These are phyloP conservation scores for Episyrphus balteatus DNA, from an alignment of 1,140 invertebrate species.

Conservation along the genomic window DNA sequence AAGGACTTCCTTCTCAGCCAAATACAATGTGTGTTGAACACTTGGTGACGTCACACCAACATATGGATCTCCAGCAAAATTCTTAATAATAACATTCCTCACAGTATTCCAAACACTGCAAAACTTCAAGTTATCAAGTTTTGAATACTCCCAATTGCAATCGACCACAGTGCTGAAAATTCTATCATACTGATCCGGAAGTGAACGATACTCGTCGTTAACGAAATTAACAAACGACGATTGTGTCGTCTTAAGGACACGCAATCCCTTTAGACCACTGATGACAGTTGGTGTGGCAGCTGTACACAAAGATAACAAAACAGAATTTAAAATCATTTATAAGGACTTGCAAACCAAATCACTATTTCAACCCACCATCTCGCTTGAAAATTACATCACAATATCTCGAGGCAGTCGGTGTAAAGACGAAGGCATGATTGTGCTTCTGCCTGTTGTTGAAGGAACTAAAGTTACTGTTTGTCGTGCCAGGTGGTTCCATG, in stretches of 20 bases:
- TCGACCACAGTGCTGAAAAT: slow-evolving; percentile 61
- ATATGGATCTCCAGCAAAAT: slow-evolving; percentile 58
- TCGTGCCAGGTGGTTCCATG: not conserved
- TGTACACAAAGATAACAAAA: no score
- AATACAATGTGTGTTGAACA: slow-evolving; percentile 63
- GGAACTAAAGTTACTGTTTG: slow-evolving; percentile 8
- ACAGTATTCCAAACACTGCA: slow-evolving; percentile 53
- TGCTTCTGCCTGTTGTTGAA: slow-evolving; percentile 41
- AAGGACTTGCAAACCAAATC: not conserved
- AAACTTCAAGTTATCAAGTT: slow-evolving; percentile 49
- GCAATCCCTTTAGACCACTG: slow-evolving; percentile 52
- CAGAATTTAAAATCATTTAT: not conserved
- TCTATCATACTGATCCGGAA: slow-evolving; percentile 60
- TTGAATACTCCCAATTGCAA: slow-evolving; percentile 58
- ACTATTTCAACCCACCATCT: slow-evolving; percentile 43
- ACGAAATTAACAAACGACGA: slow-evolving; percentile 67
- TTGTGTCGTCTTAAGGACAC: slow-evolving; percentile 63
- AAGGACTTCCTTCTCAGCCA: slow-evolving; percentile 52
- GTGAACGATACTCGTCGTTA: slow-evolving; percentile 59
- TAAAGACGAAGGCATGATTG: slow-evolving; percentile 62
- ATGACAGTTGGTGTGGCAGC: slow-evolving; percentile 42
- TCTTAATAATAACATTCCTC: slow-evolving; percentile 54
- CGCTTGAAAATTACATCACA: slow-evolving; percentile 51
- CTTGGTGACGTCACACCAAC: slow-evolving; percentile 58
- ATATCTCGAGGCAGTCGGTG: slow-evolving; percentile 48